Conservation (phyloP, 2,113 vertebrate genomes). For the Opisthocomus hoazin region DNA sequence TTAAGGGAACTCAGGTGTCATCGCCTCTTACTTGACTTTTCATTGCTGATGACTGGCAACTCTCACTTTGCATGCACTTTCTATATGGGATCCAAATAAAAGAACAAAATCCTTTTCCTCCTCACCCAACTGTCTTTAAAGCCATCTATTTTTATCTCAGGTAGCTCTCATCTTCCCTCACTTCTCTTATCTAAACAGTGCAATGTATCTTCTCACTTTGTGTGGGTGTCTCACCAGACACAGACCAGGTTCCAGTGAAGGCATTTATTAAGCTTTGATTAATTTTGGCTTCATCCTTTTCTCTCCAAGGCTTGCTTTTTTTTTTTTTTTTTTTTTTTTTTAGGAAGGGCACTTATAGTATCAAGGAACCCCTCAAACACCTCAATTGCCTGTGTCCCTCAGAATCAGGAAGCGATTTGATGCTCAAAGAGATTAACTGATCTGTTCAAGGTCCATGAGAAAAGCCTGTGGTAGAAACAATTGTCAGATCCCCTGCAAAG, state of each 20-base stretch:
- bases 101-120: not conserved
- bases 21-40: not conserved
- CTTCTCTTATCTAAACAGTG: not conserved
- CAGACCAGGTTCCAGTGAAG: not conserved
- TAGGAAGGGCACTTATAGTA: accelerated
- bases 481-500: not conserved
- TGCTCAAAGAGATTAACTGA: not conserved
- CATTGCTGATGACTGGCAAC: not conserved
- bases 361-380: not conserved
- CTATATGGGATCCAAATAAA: not conserved
- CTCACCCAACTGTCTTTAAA: not conserved
- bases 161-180: not conserved
- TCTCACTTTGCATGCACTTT: not conserved
- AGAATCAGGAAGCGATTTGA: not conserved
- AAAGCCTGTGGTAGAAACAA: not conserved
- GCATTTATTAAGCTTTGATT: not conserved
- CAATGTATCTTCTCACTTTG: not conserved
- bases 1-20: not conserved
- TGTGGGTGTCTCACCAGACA: not conserved
- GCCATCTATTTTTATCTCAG: not conserved
- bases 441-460: not conserved
- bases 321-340: not conserved
- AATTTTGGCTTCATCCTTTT: not conserved
- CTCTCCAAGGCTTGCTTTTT: not conserved
- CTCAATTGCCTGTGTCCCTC: not conserved